Evolutionary conservation across 2,888 invertebrate genomes (phyloP), one percentile per base, ranked within the genome.

Genomic region (Cataglyphis altisquamis): DNA sequence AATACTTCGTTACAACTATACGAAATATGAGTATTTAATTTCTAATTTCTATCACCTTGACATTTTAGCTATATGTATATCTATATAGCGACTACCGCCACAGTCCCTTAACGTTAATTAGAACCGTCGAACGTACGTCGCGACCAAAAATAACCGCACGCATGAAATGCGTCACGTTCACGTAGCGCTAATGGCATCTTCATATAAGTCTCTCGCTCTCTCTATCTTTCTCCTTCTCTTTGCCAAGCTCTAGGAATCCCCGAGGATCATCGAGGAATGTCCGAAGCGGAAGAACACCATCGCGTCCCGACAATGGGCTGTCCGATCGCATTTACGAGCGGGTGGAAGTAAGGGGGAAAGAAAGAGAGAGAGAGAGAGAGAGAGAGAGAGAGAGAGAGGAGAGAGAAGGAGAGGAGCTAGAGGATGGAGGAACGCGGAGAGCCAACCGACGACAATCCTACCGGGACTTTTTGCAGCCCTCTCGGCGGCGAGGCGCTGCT

Each of bases 391-490:
- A 41, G 10, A 41, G 41, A 41, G 41, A 12, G 45, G 3, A 41
- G 41, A 25, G 25, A 25, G 25, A 25, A 25, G 3, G 36, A 15
- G 29, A 10, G 25, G 9, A 15, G 18, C 0, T 3, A 3, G 1
- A 29, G 64, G 15, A 29, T 73, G 25, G 12, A 21, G 70, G 78
- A 36, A 45, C 55, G 25, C 62, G 73, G 36, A 48, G 48, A 48
- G 5, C 55, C 21, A 55, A 36, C 15, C 57, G 66, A n/a, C 57
- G 21, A 32, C 48, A 48, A 78, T 68, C 78, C 70, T 70, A 36
- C 78, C 1, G 84, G 75, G 63, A 82, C 87, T 87, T 89, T 89
- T 89, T 87, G 87, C 48, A n/a, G 48, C 83, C 62, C 87, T 84
- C 78, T 60, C 87, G 85, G 41, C 87, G 85, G 41, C 84, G 83